Conservation (phyloP, 2,888 invertebrate genomes). For the Tricholauxania praeusta region DNA sequence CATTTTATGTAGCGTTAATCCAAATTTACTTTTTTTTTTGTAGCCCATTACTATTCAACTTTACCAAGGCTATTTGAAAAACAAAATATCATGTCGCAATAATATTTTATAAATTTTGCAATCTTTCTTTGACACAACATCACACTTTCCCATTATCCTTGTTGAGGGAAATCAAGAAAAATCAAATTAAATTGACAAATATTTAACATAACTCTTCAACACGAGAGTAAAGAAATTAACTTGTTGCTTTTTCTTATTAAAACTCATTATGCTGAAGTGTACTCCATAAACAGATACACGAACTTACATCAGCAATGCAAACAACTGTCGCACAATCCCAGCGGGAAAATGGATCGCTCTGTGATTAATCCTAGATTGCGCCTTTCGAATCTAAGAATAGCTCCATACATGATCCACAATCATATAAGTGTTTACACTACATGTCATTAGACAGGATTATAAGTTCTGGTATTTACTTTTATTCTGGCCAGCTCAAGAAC, state of each 20-base stretch:
- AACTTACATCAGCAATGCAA: background rate
- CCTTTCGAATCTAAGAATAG: background rate
- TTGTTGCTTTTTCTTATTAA: slow-evolving; percentile 29
- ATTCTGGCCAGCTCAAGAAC: too few species aligned
- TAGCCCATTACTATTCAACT: too few species aligned
- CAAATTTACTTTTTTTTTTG: too few species aligned
- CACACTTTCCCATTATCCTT: too few species aligned
- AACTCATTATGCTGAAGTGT: slow-evolving; percentile 23
- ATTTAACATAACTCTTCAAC: background rate
- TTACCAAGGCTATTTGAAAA: too few species aligned
- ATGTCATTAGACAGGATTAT: too few species aligned
- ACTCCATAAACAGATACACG: background rate
- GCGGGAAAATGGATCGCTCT: background rate
- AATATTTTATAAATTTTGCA: too few species aligned
- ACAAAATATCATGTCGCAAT: too few species aligned
- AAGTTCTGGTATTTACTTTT: too few species aligned
- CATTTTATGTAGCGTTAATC: too few species aligned
- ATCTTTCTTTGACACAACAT: too few species aligned
- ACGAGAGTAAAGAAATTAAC: slow-evolving; percentile 21
- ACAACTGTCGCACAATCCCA: background rate
- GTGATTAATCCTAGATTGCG: background rate
- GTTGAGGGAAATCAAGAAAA: background rate
- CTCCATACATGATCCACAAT: background rate
- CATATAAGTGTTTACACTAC: background rate
- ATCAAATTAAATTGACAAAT: slow-evolving; percentile 32